Evolutionary conservation across 30 jellyfish, hydroid and myxozoan genomes (phyloP), one percentile per base, ranked within the genome.

Genomic region (Turritopsis rubra): DNA sequence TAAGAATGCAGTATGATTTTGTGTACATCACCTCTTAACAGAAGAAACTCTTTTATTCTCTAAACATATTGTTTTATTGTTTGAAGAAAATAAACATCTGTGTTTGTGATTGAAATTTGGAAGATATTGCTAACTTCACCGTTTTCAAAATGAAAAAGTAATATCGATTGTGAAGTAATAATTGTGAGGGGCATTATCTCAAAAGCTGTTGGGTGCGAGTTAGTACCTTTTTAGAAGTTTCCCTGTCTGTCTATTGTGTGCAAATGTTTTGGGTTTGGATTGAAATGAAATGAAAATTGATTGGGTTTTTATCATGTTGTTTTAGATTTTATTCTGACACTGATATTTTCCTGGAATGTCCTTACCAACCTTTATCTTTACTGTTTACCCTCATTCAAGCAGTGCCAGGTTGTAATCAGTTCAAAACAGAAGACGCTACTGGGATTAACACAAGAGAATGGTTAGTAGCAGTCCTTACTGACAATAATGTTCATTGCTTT

Each of bases 291-390:
- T 41, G 60, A 3, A 41, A 3, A 41, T 3, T 41, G 13, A 41
- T 41, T 3, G 60, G 60, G 60, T 41, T 3, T 68, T 66, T 21
- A 22, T 17, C 53, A 70, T 29, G 29, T 66, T 1, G 20, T 88
- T 83, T 18, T 81, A 89, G 96, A 89, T 53, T 82, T 52, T 24
- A 54, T 52, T 41, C 79, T 89, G 76, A 76, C 90, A 27, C 72
- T 89, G 52, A 29, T 80, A 24, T 89, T 85, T 74, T 84, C 81
- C 8, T 85, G 94, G 91, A 89, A 89, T 81, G 54, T 88, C 20
- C 29, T 89, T 85, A 90, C 81, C n/a, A 89, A 89, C 68, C 53
- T 89, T n/a, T 89, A 80, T 68, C 54, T 84, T 52, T 89, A 84
- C 84, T 66, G 84, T 74, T 31, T 84, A 52, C 96, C 93, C 29